Evolutionary conservation across 2,113 vertebrate genomes (phyloP).

Genomic region (Puma concolor): DNA sequence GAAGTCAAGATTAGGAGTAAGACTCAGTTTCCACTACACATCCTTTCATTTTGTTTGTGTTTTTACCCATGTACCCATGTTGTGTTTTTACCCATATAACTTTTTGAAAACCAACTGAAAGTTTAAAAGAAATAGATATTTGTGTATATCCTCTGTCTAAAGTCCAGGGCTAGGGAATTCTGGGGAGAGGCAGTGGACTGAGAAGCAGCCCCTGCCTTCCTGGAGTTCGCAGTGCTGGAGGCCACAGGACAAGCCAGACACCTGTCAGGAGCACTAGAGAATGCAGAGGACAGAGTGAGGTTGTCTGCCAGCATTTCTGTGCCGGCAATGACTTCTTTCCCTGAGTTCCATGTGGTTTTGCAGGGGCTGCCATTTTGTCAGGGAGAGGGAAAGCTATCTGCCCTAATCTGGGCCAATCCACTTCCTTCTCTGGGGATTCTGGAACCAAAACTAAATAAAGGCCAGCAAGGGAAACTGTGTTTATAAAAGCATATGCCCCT

Average conservation of each 20-base stretch:
- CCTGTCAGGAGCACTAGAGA: not conserved
- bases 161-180: not conserved
- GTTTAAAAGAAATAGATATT: not conserved
- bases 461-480: not conserved
- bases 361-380: not conserved
- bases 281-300: not conserved
- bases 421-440: not conserved
- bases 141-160: not conserved
- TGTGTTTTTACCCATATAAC: not conserved
- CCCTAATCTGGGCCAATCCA: not conserved
- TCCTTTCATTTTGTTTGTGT: not conserved
- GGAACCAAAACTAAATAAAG: constrained; percentile 3
- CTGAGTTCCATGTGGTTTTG: not conserved
- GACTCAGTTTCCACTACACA: not conserved
- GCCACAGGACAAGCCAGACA: not conserved
- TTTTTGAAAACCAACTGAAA: not conserved
- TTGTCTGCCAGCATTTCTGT: not conserved
- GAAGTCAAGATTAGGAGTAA: not conserved
- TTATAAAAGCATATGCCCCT: not conserved
- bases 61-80: not conserved
- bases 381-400: not conserved
- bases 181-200: not conserved
- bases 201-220: not conserved
- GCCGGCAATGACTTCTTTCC: not conserved
- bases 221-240: not conserved